phyloP scores from a whole-genome alignment of 2,797 vertebrate species.

The Hemitrygon akajei region DNA sequence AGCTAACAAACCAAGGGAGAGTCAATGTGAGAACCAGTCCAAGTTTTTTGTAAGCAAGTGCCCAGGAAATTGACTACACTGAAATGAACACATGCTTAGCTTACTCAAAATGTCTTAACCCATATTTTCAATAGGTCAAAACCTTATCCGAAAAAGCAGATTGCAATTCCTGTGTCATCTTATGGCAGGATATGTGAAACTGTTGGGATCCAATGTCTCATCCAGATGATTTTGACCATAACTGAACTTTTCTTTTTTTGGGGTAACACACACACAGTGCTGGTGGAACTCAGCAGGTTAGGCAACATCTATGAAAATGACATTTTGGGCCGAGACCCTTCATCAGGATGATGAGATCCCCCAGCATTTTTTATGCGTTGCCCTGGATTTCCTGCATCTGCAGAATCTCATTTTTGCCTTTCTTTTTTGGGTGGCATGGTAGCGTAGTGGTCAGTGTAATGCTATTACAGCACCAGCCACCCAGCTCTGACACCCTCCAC shows the following conservation, averaged over 20 bases:
- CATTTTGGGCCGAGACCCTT: no score
- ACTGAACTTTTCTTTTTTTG: neutral
- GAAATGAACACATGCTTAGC: neutral
- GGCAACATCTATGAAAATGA: no score
- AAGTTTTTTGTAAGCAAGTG: neutral
- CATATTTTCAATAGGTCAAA: neutral
- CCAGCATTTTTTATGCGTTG: no score
- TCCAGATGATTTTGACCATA: neutral
- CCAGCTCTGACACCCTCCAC: no score
- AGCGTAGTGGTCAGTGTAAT: no score
- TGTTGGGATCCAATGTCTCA: neutral
- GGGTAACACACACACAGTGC: no score
- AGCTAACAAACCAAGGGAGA: neutral
- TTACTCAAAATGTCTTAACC: neutral
- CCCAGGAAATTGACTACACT: neutral
- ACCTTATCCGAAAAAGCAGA: neutral
- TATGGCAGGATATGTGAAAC: neutral
- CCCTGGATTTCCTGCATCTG: no score
- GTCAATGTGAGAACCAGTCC: neutral
- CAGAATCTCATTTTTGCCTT: no score
- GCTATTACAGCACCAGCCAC: no score
- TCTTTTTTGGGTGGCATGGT: no score
- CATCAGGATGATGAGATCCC: no score
- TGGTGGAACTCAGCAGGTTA: no score
- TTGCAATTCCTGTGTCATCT: neutral